Percentiles rank a stretch among this genome's conserved stretches.
These are phyloP conservation scores for Drosophila sechellia DNA, from an alignment of 1,140 invertebrate genomes.

Conservation along the genomic window DNA sequence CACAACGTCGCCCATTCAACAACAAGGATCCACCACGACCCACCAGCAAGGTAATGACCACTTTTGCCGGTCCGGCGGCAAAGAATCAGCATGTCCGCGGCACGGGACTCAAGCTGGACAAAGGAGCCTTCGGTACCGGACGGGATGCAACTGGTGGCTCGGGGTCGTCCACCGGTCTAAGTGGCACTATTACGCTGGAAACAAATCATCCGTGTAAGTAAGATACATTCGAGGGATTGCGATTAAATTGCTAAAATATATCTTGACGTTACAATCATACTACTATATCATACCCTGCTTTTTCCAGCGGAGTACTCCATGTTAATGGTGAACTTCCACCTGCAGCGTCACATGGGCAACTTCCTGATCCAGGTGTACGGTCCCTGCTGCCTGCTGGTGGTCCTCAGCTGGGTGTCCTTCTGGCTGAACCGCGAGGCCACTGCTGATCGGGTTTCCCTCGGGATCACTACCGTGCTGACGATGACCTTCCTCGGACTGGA, in stretches of 20 bases:
- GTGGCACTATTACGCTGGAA: constrained; percentile 63
- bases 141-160: constrained; percentile 34
- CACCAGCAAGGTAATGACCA: constrained; percentile 67
- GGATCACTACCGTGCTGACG: constrained; percentile 94
- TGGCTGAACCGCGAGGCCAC: constrained; percentile 96
- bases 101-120: constrained; percentile 76
- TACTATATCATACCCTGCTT: not conserved
- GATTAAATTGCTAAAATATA: no score
- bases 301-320: constrained; percentile 90
- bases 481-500: constrained; percentile 95
- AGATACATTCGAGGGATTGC: not conserved
- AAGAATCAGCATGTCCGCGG: constrained; percentile 83
- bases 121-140: constrained; percentile 72
- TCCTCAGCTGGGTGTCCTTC: constrained; percentile 95
- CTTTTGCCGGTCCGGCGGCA: constrained; percentile 79
- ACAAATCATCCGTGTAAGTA: constrained; percentile 68
- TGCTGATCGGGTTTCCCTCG: constrained; percentile 92
- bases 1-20: constrained; percentile 45
- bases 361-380: constrained; percentile 95
- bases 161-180: constrained; percentile 38
- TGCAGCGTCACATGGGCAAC: constrained; percentile 94
- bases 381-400: constrained; percentile 92
- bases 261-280: not conserved
- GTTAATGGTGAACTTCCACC: constrained; percentile 92
- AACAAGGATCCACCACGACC: constrained; percentile 61